Evolutionary conservation across 2,888 invertebrate species (phyloP), one percentile per base, ranked within the genome.

Genomic region (Drosophila melanocephala): DNA sequence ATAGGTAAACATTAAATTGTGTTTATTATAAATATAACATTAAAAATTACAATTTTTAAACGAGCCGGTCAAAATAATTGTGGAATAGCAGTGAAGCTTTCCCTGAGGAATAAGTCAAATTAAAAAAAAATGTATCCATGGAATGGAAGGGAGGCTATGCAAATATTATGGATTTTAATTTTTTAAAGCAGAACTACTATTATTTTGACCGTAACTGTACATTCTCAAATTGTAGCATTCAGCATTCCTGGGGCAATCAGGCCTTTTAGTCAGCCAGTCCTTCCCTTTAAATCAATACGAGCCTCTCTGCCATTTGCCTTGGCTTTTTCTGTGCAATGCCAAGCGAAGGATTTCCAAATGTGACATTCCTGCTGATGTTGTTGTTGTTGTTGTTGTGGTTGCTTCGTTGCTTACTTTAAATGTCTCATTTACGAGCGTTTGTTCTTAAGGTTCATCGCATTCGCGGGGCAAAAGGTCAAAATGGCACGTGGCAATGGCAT

Each of bases 381-480:
- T 74, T 70, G 56, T 72, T 56, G 71, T 62, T 68, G 58, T 63
- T 55, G 60, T 69, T 73, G 60, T 53, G 62, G 72, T 71, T 75
- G 66, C 44, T 77, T 68, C 58, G 63, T 26, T 65, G 70, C 50
- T 47, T 66, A 72, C 75, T 69, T 80, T 72, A 63, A 82, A 87
- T 89, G 85, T 86, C 84, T 89, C 79, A 79, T 86, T 87, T 87
- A 70, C 69, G 72, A 79, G 79, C 79, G 56, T 72, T 75, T 73
- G 75, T 77, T 63, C 81, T 79, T 81, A 81, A 87, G 79, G 88
- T 84, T 84, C 87, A 84, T 87, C 84, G 84, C 75, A 69, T 82
- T 80, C 51, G 52, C 67, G 37, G 56, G 37, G 56, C 72, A 47
- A 79, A 79, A 79, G 80, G 79, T 79, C 79, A 79, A 72, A 65